Evolutionary conservation across 2,888 invertebrate species (phyloP).

Genomic region (Aethes cnicana): DNA sequence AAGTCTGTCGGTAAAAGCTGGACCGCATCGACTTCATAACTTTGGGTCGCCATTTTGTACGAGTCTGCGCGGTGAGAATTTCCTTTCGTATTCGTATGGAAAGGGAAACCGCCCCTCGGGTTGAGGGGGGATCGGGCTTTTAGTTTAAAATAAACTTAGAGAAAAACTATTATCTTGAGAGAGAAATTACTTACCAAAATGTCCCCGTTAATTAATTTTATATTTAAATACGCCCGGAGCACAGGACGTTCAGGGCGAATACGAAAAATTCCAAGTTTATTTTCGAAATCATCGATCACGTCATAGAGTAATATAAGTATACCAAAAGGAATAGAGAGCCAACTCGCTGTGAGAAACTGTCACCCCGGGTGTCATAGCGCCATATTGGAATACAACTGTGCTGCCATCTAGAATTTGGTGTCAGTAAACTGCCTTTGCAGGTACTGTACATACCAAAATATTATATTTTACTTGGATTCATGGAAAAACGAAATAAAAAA

Average conservation of each 20-base stretch:
- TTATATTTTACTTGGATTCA: too few relatives aligned
- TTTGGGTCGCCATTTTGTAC: constrained; percentile 85
- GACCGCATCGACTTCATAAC: constrained; percentile 76
- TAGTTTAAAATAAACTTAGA: constrained; percentile 42
- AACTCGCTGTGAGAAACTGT: too few relatives aligned
- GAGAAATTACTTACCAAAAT: constrained; percentile 60
- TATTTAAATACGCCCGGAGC: constrained; percentile 47
- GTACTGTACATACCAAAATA: too few relatives aligned
- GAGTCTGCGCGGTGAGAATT: constrained; percentile 85
- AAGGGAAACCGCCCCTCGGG: constrained; percentile 77
- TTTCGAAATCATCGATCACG: constrained; percentile 78
- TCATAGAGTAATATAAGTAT: too few relatives aligned
- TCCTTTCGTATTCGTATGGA: constrained; percentile 61
- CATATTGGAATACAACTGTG: too few relatives aligned
- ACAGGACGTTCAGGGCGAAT: constrained; percentile 54
- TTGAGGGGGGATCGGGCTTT: constrained; percentile 69
- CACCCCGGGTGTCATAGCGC: too few relatives aligned
- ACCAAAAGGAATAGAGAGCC: too few relatives aligned
- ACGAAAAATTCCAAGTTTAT: constrained; percentile 74
- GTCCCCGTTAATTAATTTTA: constrained; percentile 41
- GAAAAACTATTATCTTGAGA: constrained; percentile 26
- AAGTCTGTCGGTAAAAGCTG: constrained; percentile 77
- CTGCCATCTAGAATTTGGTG: too few relatives aligned
- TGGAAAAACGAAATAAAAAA: too few relatives aligned
- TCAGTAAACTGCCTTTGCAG: too few relatives aligned